Evolutionary conservation across 2,113 vertebrate species (phyloP), one percentile per base, ranked within the genome.

Genomic region (Craseonycteris thonglongyai): DNA sequence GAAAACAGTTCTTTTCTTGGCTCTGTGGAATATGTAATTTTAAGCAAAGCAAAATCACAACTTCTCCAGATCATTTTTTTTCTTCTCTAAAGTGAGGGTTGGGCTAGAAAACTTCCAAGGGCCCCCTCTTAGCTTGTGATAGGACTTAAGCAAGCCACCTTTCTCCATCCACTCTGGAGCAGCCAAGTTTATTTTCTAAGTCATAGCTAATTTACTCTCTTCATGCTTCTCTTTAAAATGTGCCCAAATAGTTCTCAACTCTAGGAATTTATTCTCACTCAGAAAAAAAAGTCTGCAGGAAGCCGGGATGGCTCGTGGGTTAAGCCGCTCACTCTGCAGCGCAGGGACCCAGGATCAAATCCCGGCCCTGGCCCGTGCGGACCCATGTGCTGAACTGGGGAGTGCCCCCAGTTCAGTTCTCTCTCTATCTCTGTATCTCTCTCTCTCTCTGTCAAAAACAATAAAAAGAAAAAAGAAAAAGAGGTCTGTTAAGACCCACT

Each of bases 11-110:
- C 86, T 97, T 93, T 95, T 91, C 95, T 71, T 96, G 95, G 95
- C 79, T 93, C 59, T 33, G 19, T 30, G 79, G 69, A 95, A 71
- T 94, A 94, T 95, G 79, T 96, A 95, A 97, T 97, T 97, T 96
- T 86, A 89, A 75, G 79, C 58, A 94, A 91, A 61, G 76, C 88
- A 85, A 96, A 96, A 91, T 94, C 91, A 97, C 82, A 69, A 68
- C 82, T 68, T 95, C 58, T 86, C 76, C 59, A 68, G 40, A 56
- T 68, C 81, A 15, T 82, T 66, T 35, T 68, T 80, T 92, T 68
- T n/a, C 89, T 66, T 95, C 56, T 93, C 75, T 83, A 40, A 86
- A 75, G 59, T 38, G 65, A 40, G 79, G 47, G 66, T 42, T 89
- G 95, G 26, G 59, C n/a, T 51, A 71, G 65, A 22, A 87, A 51